Base-by-base conservation (phyloP, 2,113 vertebrate species). In the Ceyx melanurus region DNA sequence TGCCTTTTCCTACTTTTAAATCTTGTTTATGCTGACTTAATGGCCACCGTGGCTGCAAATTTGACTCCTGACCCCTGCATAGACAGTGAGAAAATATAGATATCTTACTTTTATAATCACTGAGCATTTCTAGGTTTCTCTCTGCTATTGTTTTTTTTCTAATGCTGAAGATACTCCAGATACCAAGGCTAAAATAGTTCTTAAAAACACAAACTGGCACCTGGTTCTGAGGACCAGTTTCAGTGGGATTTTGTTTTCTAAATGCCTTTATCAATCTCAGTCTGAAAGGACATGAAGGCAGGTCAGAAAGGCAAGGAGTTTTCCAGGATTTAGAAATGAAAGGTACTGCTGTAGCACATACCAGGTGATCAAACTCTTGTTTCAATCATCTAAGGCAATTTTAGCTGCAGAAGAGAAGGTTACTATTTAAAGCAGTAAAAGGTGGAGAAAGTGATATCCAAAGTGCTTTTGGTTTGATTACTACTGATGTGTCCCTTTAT, bases 281-380 rank as follows among this genome's bases (percentile, higher is more conserved):
- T 74, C 43, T 87, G 37, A 70, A 89, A 73, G 56, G 23, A 28
- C 50, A 66, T 66, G 42, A 66, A 89, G 58, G 26, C 19, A 82
- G 56, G 42, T 82, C 60, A 76, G 64, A 89, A 90, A 91, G 15
- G 10, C 31, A 89, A 80, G 33, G 67, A 66, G 54, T 91, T 82
- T 85, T 82, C 25, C 28, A 58, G 31, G 31, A 53, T 88, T 92
- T 95, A 50, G 66, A 92, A 92, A 80, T 62, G 45, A 91, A 79
- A 89, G 21, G 8, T 50, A 17, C 33, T 70, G 51, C 62, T 61
- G 26, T 50, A 75, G 31, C 45, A 58, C 28, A 11, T 54, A 51
- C 7, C 10, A 70, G 64, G 50, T 89, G 37, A 76, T 76, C 74
- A 79, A 65, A 61, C n/a, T 75, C 23, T 40, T 72, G n/a, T 45